Base-by-base conservation (phyloP, 1,140 invertebrate species). In the Liolophura sinensis region DNA sequence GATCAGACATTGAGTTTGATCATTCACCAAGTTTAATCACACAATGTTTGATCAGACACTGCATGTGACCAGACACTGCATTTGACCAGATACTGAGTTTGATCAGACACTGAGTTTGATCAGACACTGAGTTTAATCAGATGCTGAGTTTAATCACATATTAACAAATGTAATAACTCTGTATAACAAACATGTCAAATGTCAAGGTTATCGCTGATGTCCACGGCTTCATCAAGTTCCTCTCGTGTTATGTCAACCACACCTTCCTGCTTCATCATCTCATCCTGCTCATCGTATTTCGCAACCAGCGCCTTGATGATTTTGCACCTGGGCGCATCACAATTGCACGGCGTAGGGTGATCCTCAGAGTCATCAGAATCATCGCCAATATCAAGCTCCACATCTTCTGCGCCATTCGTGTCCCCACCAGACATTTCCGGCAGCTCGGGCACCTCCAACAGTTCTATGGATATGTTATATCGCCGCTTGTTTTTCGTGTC, bases 391-490 rank as follows among this genome's bases (percentile, higher is more conserved):
- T 63, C 55, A 40, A 40, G 31, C 22, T 65, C 58, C 31, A 64
- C 65, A 27, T 63, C 51, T 15, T 24, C 31, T 40, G 31, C 31
- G 31, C 31, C 31, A 9, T 40, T 40, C 31, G 31, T 40, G 31
- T 40, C 31, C 31, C 31, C 31, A 9, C 31, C 31, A 5, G 31
- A 27, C 51, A 31, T 56, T 27, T 64, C 64, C 5, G 55, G 52
- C 20, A 48, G 48, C 5, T 74, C 74, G 6, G 55, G 52, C 16
- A 48, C 54, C 7, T 74, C 74, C 9, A 67, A 15, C 52, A 75
- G 71, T 46, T 75, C 73, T 20, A 80, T 50, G 12, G 73, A 74
- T 20, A 81, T 81, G 56, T 79, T 79, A 59, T 81, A 81, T 31
- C 76, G 73, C 18, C 79, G 62, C 58, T 77, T 74, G 68, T 81